Base-by-base conservation (phyloP, 2,113 vertebrate genomes). In the Ia io region DNA sequence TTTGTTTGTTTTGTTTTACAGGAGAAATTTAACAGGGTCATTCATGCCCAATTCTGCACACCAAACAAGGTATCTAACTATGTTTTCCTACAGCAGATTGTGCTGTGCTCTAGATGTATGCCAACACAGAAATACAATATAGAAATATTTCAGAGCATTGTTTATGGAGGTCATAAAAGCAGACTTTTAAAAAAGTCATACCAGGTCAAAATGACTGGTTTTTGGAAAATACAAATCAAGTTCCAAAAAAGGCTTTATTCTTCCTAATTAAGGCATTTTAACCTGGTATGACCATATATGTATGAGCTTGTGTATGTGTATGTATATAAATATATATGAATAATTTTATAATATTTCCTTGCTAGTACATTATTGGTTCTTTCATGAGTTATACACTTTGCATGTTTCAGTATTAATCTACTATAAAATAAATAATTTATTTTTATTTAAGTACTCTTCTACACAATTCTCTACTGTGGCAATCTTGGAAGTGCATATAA, bases 11-110 rank as follows among this genome's bases (percentile, higher is more conserved):
- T 91, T 80, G 65, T 85, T 69, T 88, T 86, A 95, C 76, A 17
- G 35, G n/a, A 4, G 69, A 82, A 85, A 85, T 83, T 47, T 61
- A 92, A 79, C 83, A 83, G 83, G 86, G 56, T 95, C 82, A 95
- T 86, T 91, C 80, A 90, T 61, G 56, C 53, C 96, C 77, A 96
- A 79, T 78, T 88, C 35, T 96, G 44, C n/a, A 89, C 93, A 92
- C 32, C 28, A 82, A 88, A 86, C 35, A 74, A 85, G 59, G 32
- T 95, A 90, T 92, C 65, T 89, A 78, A 96, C 95, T 96, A 94
- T 83, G 73, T 78, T 96, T 96, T 85, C 23, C 74, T 83, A 16
- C 3, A 78, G 61, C 40, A 63, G 70, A 84, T 35, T 88, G 16
- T 90, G 37, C 51, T 90, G 28, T 9, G 9, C 20, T 91, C 63